Base-by-base conservation (phyloP, 2,113 vertebrate species). In the Paradoxurus hermaphroditus region DNA sequence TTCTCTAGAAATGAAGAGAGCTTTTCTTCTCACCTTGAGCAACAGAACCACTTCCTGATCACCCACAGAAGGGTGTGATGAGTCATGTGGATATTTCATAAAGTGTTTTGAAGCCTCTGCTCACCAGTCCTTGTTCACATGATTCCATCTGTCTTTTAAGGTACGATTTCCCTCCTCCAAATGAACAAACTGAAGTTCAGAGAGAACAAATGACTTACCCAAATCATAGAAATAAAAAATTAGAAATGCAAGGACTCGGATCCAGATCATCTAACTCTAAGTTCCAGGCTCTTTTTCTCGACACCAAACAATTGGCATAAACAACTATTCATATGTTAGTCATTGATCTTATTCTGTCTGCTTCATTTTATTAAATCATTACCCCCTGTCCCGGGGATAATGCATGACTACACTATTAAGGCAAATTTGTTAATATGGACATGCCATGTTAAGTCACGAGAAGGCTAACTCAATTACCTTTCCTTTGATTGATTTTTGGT, bases 401-500 rank as follows among this genome's bases (percentile, higher is more conserved):
- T 18, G 29, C 81, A 0, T 88, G 92, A 92, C 95, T 85, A 19
- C 77, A 77, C n/a, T 86, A 91, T 94, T 95, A 93, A 53, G 49
- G 94, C 59, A 92, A 73, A 92, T 94, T 90, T 97, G 91, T 95
- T 97, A 87, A 95, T 94, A 49, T 3, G 51, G 75, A 93, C 49
- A 90, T 87, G 91, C 75, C 90, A 39, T 79, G 72, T 77, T 96
- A 85, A 96, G 96, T 97, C 96, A 95, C 29, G 16, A 97, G 92
- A 53, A 92, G 25, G 36, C 70, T 96, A 96, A 96, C 77, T 97
- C 87, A 68, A 82, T 96, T 94, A 88, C 18, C 19, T 67, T 94
- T 86, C 29, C 83, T 97, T 93, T 63, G 84, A 84, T 56, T 79
- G 91, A 93, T 29, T 95, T 93, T 95, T 95, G 90, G 92, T 95